Percentiles rank a stretch among this genome's conserved stretches.
Conservation (phyloP, 2,797 vertebrate species). For the Sebastiscus albofasciatus region DNA sequence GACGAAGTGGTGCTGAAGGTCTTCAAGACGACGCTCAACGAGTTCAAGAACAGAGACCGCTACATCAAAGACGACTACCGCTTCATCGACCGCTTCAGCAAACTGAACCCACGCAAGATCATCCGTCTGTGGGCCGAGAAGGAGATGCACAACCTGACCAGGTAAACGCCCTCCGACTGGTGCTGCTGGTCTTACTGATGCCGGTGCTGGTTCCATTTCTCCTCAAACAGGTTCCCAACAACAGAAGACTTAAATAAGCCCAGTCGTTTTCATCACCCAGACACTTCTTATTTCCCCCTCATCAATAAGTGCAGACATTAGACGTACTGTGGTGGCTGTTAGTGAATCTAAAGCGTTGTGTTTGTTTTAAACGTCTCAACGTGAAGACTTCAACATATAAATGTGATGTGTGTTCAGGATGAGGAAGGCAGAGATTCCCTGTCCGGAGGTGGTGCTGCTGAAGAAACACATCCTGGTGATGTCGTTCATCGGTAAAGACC, state of each 20-base stretch:
- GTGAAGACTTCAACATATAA: background rate
- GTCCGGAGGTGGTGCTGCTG: conserved; percentile 91
- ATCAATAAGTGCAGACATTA: no score
- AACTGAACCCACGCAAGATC: conserved; percentile 95
- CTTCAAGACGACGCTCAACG: conserved; percentile 97
- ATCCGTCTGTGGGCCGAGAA: conserved; percentile 99
- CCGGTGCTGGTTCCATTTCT: background rate
- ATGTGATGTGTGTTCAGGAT: conserved; percentile 81
- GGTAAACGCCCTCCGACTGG: conserved; percentile 70
- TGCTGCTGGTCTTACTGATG: background rate
- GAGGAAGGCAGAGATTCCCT: conserved; percentile 91
- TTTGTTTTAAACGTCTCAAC: background rate
- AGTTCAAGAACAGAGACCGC: conserved; percentile 97
- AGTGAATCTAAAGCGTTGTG: background rate
- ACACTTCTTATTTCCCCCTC: no score
- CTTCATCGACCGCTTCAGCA: conserved; percentile 98
- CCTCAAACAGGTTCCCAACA: no score
- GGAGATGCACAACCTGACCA: conserved; percentile 96
- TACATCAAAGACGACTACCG: conserved; percentile 99
- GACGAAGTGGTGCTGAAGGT: conserved; percentile 96
- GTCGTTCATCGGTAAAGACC: conserved; percentile 96
- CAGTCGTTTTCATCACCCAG: no score
- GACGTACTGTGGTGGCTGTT: no score
- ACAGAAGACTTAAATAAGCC: no score
- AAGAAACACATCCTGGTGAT: conserved; percentile 97